Evolutionary conservation across 2,113 vertebrate species (phyloP).

Genomic region (Phoxinus phoxinus): DNA sequence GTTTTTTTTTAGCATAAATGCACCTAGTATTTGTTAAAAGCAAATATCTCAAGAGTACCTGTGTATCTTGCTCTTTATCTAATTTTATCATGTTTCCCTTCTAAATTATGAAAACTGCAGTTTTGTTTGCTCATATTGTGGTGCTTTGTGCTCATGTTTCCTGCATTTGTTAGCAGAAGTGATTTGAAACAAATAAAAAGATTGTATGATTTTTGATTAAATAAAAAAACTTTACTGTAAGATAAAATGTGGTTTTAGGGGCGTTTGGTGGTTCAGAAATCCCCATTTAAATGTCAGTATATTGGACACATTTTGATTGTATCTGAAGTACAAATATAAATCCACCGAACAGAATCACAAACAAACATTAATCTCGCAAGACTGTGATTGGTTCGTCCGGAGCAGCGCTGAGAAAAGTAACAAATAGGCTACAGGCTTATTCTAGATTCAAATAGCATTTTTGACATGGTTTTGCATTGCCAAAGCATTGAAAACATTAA

Average conservation of each 20-base stretch:
- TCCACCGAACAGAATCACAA: no score
- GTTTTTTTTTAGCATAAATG: neutral
- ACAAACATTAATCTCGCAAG: no score
- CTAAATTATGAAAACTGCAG: neutral
- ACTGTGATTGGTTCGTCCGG: neutral
- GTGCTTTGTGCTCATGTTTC: neutral
- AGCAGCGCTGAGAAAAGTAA: neutral
- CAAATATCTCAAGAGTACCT: neutral
- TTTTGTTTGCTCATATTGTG: neutral
- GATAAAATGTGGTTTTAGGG: neutral
- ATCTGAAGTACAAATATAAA: neutral
- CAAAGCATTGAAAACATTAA: no score
- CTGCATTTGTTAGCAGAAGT: neutral
- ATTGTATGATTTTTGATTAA: neutral
- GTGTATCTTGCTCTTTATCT: neutral
- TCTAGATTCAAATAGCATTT: no score
- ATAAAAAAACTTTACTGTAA: slow-evolving; percentile 64
- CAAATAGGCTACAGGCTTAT: neutral
- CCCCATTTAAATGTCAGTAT: neutral
- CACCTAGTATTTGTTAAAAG: slow-evolving; percentile 27
- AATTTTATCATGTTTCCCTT: neutral
- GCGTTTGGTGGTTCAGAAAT: neutral
- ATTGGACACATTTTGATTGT: neutral
- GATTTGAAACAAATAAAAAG: neutral
- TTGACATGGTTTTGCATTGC: no score